Percentiles rank a stretch among this genome's conserved stretches.
phyloP scores from a whole-genome alignment of 2,797 vertebrate genomes.

The Phyllotis vaccarum region DNA sequence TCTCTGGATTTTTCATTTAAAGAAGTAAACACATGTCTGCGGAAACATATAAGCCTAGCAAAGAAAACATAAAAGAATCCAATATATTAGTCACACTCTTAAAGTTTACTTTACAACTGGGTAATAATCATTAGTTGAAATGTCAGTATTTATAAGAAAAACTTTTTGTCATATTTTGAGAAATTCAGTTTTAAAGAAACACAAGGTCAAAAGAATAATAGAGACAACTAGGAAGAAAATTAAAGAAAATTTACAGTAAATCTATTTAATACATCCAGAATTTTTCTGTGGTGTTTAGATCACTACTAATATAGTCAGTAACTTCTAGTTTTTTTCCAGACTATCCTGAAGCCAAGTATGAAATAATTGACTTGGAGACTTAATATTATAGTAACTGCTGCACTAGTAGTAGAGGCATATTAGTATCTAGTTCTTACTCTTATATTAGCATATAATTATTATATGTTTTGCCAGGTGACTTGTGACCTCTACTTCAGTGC shows the following conservation, averaged over 20 bases:
- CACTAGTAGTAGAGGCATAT: no score
- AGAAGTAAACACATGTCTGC: neutral
- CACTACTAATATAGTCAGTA: neutral
- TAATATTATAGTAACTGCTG: no score
- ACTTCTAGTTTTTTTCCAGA: no score
- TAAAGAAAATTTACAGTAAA: neutral
- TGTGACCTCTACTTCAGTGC: no score
- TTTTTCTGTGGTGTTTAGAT: fast-evolving
- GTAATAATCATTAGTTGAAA: neutral
- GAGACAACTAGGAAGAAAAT: neutral
- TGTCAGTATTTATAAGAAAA: neutral
- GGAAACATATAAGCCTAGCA: neutral
- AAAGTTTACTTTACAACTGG: neutral
- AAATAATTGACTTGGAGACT: no score
- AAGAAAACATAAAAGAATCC: neutral
- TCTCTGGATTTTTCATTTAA: neutral
- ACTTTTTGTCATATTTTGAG: neutral
- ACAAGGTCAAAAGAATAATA: neutral
- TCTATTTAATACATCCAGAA: neutral
- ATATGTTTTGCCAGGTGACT: no score
- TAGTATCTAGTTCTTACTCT: no score
- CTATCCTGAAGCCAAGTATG: no score
- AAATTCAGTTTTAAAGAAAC: neutral
- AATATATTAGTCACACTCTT: neutral
- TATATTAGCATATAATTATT: no score